A percentile compares a stretch with the other conserved stretches of the same genome.
Conservation (phyloP, 1,140 invertebrate genomes). For the Brachystomella parvula region DNA sequence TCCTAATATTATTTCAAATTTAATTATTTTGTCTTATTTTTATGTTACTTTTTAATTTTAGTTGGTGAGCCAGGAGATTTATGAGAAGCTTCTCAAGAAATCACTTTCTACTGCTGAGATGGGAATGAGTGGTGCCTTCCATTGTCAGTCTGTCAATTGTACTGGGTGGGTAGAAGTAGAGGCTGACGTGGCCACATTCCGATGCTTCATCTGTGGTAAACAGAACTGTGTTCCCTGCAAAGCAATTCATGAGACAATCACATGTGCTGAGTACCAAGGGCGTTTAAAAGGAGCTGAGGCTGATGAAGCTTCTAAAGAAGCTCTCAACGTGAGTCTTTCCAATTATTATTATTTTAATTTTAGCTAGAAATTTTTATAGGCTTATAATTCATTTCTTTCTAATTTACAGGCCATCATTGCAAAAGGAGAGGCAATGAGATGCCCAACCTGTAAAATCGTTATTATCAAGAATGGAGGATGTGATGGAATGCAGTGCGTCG, state of each 20-base stretch:
- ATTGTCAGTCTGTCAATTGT: constrained; percentile 84
- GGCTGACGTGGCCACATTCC: constrained; percentile 71
- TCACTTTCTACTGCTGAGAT: constrained; percentile 74
- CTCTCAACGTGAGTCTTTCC: constrained; percentile 12
- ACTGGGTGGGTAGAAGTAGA: constrained; percentile 58
- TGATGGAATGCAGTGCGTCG: constrained; percentile 84
- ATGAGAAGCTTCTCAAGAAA: constrained; percentile 47
- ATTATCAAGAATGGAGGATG: constrained; percentile 89
- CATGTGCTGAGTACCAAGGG: constrained; percentile 77
- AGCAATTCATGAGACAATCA: constrained; percentile 73
- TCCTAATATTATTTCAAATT: too few species aligned
- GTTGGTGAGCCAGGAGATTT: constrained; percentile 45
- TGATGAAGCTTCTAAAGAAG: constrained; percentile 16
- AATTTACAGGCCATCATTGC: constrained; percentile 60
- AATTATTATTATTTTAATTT: too few species aligned
- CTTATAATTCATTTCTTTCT: constrained; percentile 4
- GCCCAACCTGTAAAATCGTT: constrained; percentile 72
- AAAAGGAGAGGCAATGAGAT: constrained; percentile 72
- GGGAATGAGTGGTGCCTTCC: constrained; percentile 71
- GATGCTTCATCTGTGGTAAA: constrained; percentile 70
- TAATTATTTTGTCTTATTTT: too few species aligned
- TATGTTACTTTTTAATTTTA: constrained; percentile 36
- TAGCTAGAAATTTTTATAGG: background rate
- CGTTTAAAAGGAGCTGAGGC: constrained; percentile 45
- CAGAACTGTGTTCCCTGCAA: constrained; percentile 81